Percentiles rank a stretch among this genome's conserved stretches.
Evolutionary conservation across 2,797 vertebrate species (phyloP).

Genomic region (Acrossocheilus wenchowensis): DNA sequence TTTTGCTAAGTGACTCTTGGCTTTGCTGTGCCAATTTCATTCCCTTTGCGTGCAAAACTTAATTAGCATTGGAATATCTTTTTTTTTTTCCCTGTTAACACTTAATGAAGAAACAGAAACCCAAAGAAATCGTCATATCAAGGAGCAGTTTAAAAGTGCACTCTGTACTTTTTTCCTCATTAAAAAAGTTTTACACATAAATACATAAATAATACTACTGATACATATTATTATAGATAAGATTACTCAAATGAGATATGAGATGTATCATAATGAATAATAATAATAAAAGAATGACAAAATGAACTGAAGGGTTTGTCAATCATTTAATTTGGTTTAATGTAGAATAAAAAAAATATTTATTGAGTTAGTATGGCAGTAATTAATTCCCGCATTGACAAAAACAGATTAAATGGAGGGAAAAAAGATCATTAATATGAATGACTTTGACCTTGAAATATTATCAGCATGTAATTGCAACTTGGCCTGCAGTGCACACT

Average conservation of each 20-base stretch:
- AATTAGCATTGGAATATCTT: constrained; percentile 63
- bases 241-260: neutral
- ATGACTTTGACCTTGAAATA: constrained; percentile 26
- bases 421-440: neutral
- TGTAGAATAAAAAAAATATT: neutral
- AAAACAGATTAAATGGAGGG: neutral
- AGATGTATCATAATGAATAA: neutral
- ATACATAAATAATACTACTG: neutral
- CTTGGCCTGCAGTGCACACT: constrained; percentile 32
- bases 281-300: neutral
- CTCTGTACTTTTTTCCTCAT: constrained; percentile 22
- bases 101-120: constrained; percentile 45
- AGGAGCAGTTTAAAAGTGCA: constrained; percentile 25
- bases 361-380: neutral
- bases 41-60: constrained; percentile 62
- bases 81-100: constrained; percentile 49
- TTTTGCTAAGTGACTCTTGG: constrained; percentile 47
- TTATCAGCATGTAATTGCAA: constrained; percentile 28
- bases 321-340: constrained; percentile 6
- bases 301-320: neutral
- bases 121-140: constrained; percentile 34
- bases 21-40: constrained; percentile 36
- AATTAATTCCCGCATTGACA: neutral
- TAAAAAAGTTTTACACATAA: constrained; percentile 14
- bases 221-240: neutral